phyloP scores from a whole-genome alignment of 2,888 invertebrate species.

The Drosophila kambysellisi region DNA sequence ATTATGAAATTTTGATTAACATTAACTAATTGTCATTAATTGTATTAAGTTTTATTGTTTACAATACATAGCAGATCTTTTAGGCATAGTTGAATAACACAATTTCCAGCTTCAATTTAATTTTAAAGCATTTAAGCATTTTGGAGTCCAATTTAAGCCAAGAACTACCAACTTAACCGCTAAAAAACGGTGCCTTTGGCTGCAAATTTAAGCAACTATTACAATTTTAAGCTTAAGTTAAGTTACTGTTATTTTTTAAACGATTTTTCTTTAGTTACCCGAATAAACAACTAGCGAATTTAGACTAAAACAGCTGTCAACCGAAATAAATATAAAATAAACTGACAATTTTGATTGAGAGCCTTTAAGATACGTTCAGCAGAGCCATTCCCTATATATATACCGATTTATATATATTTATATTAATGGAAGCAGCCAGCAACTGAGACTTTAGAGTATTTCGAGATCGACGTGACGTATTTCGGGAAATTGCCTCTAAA shows the following conservation, averaged over 20 bases:
- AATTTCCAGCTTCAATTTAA: slow-evolving; percentile 3
- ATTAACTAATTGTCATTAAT: slow-evolving; percentile 6
- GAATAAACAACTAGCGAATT: slow-evolving; percentile 21
- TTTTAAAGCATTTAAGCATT: not conserved
- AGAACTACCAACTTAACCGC: not conserved
- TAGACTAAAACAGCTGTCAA: slow-evolving; percentile 9
- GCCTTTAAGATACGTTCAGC: slow-evolving; percentile 1
- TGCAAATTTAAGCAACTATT: slow-evolving; percentile 19
- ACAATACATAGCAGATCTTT: slow-evolving; percentile 29
- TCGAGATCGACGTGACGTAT: slow-evolving; percentile 98
- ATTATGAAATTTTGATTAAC: not conserved
- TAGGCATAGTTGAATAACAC: not conserved
- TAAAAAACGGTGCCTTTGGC: not conserved
- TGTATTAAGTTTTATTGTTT: slow-evolving; percentile 32
- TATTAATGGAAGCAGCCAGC: not conserved
- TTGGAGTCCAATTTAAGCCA: slow-evolving; percentile 5
- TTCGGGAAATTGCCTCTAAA: slow-evolving; percentile 95
- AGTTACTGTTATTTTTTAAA: not conserved
- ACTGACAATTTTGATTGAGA: slow-evolving; percentile 41
- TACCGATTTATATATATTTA: not conserved
- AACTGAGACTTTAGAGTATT: slow-evolving; percentile 85
- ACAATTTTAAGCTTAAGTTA: slow-evolving; percentile 32
- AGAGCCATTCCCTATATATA: slow-evolving; percentile 1
- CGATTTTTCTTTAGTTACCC: slow-evolving; percentile 14
- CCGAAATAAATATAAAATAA: slow-evolving; percentile 29